Conservation (phyloP, 2,888 invertebrate species). For the Spodoptera picta region DNA sequence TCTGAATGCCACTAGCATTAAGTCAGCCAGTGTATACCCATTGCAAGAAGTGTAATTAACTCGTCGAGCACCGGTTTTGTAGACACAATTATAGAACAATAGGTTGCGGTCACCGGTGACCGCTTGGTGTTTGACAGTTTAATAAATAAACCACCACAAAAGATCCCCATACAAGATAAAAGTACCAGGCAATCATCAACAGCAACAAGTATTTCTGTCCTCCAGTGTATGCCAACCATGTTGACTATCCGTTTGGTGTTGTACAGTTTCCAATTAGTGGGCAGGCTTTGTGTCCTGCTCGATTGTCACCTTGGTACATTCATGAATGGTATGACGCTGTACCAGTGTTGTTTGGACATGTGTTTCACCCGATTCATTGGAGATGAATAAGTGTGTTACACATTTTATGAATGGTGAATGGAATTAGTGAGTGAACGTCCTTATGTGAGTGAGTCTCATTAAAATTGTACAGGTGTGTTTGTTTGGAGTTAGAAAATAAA, state of each 20-base stretch:
- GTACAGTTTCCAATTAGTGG: slow-evolving; percentile 79
- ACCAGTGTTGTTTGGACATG: slow-evolving; percentile 21
- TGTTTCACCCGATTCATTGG: not conserved
- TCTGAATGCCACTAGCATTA: too few relatives aligned
- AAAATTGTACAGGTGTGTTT: too few relatives aligned
- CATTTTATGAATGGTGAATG: not conserved
- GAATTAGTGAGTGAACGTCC: too few relatives aligned
- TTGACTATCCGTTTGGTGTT: slow-evolving; percentile 70
- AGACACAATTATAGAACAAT: too few relatives aligned
- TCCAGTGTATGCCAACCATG: slow-evolving; percentile 59
- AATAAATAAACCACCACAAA: too few relatives aligned
- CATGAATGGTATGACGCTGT: slow-evolving; percentile 31
- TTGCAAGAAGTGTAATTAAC: too few relatives aligned
- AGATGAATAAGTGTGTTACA: not conserved
- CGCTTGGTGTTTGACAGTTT: too few relatives aligned
- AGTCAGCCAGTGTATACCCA: too few relatives aligned
- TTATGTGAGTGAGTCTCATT: too few relatives aligned
- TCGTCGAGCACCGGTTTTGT: too few relatives aligned
- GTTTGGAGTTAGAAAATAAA: too few relatives aligned
- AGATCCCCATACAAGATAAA: not conserved
- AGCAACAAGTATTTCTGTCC: slow-evolving; percentile 35
- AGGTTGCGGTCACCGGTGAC: too few relatives aligned
- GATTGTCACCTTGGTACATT: slow-evolving; percentile 60
- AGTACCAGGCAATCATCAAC: slow-evolving; percentile 2
- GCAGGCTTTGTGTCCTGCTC: slow-evolving; percentile 66